Base-by-base conservation (phyloP, 2,113 vertebrate species). In the Paracyprichromis sp. region DNA sequence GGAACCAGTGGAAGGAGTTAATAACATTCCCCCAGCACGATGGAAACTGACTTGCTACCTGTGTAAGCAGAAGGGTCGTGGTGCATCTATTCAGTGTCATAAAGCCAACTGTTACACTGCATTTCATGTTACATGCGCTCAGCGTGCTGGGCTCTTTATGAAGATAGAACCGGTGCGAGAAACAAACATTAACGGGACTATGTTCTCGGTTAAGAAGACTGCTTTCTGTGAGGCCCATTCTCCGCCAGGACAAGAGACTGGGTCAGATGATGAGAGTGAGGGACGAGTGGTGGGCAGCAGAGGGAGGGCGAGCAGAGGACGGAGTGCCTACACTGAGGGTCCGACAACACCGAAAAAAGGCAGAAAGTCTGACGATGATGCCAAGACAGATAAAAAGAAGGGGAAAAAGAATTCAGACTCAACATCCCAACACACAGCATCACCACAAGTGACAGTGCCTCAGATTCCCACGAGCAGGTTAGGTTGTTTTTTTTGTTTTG, bases 31-130 rank as follows among this genome's bases (percentile, higher is more conserved):
- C 1, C 94, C 97, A 0, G 98, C 98, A 38, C 97, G 98, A 36
- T 99, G 99, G 99, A 99, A 98, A 93, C 97, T 99, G 8, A 98
- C 97, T 0, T 99, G 99, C 92, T 99, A 97, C 85, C 96, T 99
- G 94, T 99, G 99, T 93, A 99, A 99, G 93, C 98, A 97, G 96
- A 99, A 99, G 89, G 98, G 98, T 63, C 94, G 96, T 5, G 98
- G 99, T 5, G 99, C 99, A 14, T 97, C 98, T 17, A 99, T 99
- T 86, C 99, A 99, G 2, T 99, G 98, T 95, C 98, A 99, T 93
- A 99, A 99, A 87, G 97, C 98, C 88, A 99, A 99, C 97, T 99
- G 99, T 94, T 99, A 99, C 94, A 98, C 98, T 0, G 99, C 98
- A 31, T 99, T 99, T 93, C 99, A 99, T 0, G 98, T 99, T 92